Percentiles rank a stretch among this genome's conserved stretches.
phyloP scores from a whole-genome alignment of 2,797 vertebrate species.

The Hydrophis major region DNA sequence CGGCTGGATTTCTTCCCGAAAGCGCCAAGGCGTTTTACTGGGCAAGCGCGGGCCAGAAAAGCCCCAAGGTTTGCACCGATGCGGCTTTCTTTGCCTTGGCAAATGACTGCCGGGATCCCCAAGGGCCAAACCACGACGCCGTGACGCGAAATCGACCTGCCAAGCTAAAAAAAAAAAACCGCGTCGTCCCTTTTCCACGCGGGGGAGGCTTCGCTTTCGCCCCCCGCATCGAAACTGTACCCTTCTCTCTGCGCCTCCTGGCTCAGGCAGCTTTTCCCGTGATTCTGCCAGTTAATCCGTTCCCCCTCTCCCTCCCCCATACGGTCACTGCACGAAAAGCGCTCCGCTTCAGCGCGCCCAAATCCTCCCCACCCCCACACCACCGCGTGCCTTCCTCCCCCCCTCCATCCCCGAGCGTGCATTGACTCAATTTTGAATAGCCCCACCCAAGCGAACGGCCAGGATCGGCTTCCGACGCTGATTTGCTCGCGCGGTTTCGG shows the following conservation, averaged over 20 bases:
- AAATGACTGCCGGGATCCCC: background rate
- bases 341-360: background rate
- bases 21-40: background rate
- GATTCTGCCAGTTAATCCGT: background rate
- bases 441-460: background rate
- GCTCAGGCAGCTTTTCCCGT: background rate
- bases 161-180: background rate
- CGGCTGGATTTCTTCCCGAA: background rate
- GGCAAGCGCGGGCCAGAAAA: background rate
- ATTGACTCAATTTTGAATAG: background rate
- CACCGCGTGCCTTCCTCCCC: background rate
- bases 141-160: background rate
- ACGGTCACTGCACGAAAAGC: background rate
- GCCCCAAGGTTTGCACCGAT: background rate
- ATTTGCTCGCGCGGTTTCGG: background rate
- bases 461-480: background rate
- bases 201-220: too few relatives aligned
- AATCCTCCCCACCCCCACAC: accelerated
- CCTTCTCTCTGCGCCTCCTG: background rate
- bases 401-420: background rate
- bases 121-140: background rate
- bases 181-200: background rate
- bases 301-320: too few relatives aligned
- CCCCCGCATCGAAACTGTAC: background rate
- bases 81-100: background rate